Evolutionary conservation across 2,797 vertebrate species (phyloP), one percentile per base, ranked within the genome.

Genomic region (Characodon lateralis): DNA sequence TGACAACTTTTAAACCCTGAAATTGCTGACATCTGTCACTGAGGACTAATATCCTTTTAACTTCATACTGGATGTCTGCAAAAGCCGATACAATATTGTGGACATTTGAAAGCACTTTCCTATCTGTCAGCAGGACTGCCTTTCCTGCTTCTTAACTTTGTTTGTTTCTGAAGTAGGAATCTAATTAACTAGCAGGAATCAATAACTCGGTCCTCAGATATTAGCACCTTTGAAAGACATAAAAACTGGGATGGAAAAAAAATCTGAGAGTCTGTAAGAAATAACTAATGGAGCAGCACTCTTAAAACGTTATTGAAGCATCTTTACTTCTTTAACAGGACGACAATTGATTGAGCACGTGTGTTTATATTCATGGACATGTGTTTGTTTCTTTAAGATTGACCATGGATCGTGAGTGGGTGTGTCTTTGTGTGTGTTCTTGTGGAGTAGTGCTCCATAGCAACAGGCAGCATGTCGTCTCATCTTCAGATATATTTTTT

Each of bases 401-500:
- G 81, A 91, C 81, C 66, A 61, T 55, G 76, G 77, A 43, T 78
- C 43, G 24, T 79, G 81, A 85, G 88, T 86, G 78, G 83, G 88
- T 90, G 79, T 74, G 6, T 81, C 43, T 79, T 69, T 83, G 73
- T 78, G 78, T 88, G 41, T 69, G 66, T 87, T 84, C 78, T 74
- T 50, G 41, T 79, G 50, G 1, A 78, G 58, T 26, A 74, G 70
- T 83, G 86, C 83, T 91, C 84, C 93, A 92, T 94, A 91, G 94
- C 93, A 94, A 94, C 92, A 94, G 90, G 92, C 91, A 80, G 78
- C 86, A 76, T 75, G 87, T 91, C 84, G 71, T 88, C 88, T 91
- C 87, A 72, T 89, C 88, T 87, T 92, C 81, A 85, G 83, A 91
- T 90, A 86, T 91, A 80, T 84, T 81, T 72, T 71, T 80, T 87